phyloP scores from a whole-genome alignment of 2,113 vertebrate species.

The Cettia cetti region DNA sequence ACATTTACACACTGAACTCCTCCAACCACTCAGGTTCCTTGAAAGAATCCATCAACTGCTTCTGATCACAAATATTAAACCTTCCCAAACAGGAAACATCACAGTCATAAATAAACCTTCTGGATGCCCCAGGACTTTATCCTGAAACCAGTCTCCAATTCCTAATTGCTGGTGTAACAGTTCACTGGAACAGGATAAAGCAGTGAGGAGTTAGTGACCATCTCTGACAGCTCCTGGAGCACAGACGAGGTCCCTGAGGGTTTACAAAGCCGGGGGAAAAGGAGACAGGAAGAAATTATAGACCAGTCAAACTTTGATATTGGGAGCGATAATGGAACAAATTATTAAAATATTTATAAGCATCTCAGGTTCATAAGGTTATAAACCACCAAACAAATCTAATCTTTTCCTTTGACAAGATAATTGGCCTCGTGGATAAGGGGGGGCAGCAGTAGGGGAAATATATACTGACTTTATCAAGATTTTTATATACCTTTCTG shows the following conservation, averaged over 20 bases:
- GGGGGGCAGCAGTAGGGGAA: neutral
- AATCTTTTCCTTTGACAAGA: constrained; percentile 60
- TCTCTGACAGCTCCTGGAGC: constrained; percentile 37
- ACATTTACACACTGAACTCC: neutral
- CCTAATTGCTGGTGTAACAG: neutral
- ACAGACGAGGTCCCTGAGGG: constrained; percentile 17
- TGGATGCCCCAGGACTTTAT: neutral
- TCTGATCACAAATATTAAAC: neutral
- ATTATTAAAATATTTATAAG: constrained; percentile 70
- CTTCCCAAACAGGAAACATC: neutral
- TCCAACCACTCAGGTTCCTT: neutral
- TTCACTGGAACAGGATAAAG: neutral
- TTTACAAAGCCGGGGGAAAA: neutral
- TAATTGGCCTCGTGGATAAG: constrained; percentile 51
- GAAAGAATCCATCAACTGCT: neutral
- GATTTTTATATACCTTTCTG: constrained; percentile 34
- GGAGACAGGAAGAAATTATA: constrained; percentile 52
- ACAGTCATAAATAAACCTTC: neutral
- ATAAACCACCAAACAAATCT: constrained; percentile 62
- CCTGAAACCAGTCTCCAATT: neutral
- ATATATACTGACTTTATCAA: constrained; percentile 14
- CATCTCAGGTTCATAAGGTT: constrained; percentile 60
- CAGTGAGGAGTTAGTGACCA: constrained; percentile 12
- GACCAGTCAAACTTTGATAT: constrained; percentile 64
- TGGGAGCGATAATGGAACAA: constrained; percentile 65